Base-by-base conservation (phyloP, 2,888 invertebrate species). In the Tipula vernalis region DNA sequence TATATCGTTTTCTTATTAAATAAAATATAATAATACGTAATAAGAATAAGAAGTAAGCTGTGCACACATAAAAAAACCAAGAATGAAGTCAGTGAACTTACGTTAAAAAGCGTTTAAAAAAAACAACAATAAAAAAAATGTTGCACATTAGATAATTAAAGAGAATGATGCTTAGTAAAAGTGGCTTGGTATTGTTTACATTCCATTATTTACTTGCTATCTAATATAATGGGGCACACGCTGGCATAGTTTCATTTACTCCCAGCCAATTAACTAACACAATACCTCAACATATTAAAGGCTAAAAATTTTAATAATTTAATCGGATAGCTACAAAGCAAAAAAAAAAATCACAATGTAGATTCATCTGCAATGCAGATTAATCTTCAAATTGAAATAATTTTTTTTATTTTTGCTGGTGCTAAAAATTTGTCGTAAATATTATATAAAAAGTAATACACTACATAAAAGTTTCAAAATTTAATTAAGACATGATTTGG, bases 121-220 rank as follows among this genome's bases (percentile, higher is more conserved):
- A 28, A 71, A 71, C 71, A 71, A 71, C 28, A 71, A 6, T 8
- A 71, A 12, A 28, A 28, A 71, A 71, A 71, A 71, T 71, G 71
- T 71, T 71, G 71, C 71, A 71, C 71, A 71, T 71, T 71, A 71
- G 71, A 71, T 71, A 71, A 71, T 71, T 71, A 71, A 71, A 71
- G 71, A 57, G 51, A 57, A 15, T 15, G 51, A 57, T 15, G 51
- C 51, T 15, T 71, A 13, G 28, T 28, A 28, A 71, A 28, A 71
- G 71, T 57, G 51, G 51, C 51, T 2, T 57, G 51, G 51, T 57
- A 57, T 71, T 10, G 28, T 8, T 71, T 28, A 28, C 10, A 71
- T 71, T 28, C 12, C 51, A n/a, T 71, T 71, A 71, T 28, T 1
- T 71, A 71, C 71, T 28, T 71, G 71, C 28, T 28, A 71, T 10